Base-by-base conservation (phyloP, 2,888 invertebrate species). In the Nasonovia ribisnigri region DNA sequence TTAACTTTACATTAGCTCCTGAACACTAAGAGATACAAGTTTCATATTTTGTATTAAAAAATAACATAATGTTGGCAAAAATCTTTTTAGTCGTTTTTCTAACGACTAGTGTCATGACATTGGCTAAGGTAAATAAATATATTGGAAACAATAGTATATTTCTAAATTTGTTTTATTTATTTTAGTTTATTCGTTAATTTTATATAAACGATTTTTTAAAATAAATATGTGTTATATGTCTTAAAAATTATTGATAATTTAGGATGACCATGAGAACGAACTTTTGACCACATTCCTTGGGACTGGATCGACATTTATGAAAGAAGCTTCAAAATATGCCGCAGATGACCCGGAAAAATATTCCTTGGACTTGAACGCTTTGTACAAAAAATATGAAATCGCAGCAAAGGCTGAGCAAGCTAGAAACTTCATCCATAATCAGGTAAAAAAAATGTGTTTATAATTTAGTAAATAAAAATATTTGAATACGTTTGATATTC, bases 351-450 rank as follows among this genome's bases (percentile, higher is more conserved):
- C 67, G 24, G 93, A 93, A 24, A 93, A 67, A 51, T 90, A 51
- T n/a, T 67, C 86, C 5, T 20, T 93, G 20, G 93, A 93, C 42
- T 43, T 93, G 26, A 90, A 90, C 51, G 11, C 54, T 46, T n/a
- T 90, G 43, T 93, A 93, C 86, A 93, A 93, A 36, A 93, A 93
- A 42, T 93, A 67, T n/a, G 93, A 93, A 43, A 48, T 93, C 10
- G 77, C 20, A 26, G 5, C 36, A 11, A 93, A 93, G 48, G 67
- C 86, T 0, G 86, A 90, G 2, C 90, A 93, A 16, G 87, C 86
- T 1, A 93, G 43, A 42, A 87, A 48, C 26, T 67, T 16, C 16
- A 5, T 90, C 42, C 90, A 87, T 51, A 1, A 24, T n/a, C 51
- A 87, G 60, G 93, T 93, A 67, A 29, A 77, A 84, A n/a, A 10